These are phyloP conservation scores for Pristionchus exspectatus DNA, from an alignment of 2,888 invertebrate species.

Conservation along the genomic window DNA sequence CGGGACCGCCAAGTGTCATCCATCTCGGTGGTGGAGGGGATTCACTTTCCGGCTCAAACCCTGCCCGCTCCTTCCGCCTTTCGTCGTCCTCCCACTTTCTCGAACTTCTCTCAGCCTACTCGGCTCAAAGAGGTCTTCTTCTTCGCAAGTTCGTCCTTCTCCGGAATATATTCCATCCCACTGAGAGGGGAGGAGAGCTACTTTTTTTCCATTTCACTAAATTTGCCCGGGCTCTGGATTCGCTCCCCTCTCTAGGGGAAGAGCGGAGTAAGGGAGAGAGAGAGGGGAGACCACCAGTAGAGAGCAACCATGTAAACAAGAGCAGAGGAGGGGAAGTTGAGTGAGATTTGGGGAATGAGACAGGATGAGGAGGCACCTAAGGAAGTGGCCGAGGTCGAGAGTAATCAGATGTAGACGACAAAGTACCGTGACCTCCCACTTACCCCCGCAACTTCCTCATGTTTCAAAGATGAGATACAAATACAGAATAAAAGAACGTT, in stretches of 20 bases:
- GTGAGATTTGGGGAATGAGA: neutral
- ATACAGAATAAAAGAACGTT: neutral
- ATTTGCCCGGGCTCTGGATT: conserved; percentile 9
- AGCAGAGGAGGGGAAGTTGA: neutral
- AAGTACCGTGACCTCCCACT: conserved; percentile 21
- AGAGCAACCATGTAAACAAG: conserved; percentile 18
- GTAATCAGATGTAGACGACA: neutral
- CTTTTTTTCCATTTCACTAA: conserved; percentile 49
- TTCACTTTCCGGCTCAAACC: conserved; percentile 24
- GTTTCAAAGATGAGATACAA: neutral
- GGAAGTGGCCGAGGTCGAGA: neutral
- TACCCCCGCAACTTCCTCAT: neutral
- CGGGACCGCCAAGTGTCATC: conserved; percentile 47
- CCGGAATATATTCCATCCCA: neutral
- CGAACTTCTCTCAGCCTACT: neutral
- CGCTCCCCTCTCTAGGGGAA: conserved; percentile 7
- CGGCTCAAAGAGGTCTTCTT: neutral
- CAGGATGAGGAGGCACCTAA: neutral
- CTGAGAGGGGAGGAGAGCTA: conserved; percentile 34
- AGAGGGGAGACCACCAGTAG: conserved; percentile 13
- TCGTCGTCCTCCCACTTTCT: neutral
- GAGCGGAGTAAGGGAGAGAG: neutral
- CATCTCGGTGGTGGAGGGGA: conserved; percentile 24
- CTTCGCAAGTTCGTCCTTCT: conserved; percentile 3
- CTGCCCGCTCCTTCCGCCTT: neutral